These are phyloP conservation scores for Actinia tenebrosa DNA, from an alignment of 64 coral and sea anemone genomes.

Conservation along the genomic window DNA sequence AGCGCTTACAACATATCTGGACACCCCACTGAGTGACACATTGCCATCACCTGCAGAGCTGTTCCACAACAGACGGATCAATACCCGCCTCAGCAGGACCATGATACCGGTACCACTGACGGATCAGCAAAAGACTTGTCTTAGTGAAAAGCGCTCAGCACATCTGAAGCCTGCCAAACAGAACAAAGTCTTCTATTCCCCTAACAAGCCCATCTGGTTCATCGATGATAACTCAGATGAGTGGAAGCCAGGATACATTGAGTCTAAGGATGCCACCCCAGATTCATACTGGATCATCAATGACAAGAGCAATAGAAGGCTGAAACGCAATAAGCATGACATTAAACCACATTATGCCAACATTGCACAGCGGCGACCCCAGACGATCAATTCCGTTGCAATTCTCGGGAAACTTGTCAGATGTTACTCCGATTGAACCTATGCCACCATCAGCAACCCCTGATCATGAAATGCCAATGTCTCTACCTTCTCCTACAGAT, in stretches of 20 bases:
- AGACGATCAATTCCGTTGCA: neutral
- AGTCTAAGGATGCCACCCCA: constrained; percentile 5
- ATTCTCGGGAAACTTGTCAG: neutral
- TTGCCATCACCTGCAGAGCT: constrained; percentile 23
- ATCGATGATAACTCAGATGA: constrained; percentile 43
- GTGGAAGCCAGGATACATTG: constrained; percentile 23
- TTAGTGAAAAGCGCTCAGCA: constrained; percentile 5
- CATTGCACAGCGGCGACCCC: neutral
- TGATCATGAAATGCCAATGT: neutral
- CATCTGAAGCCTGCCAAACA: constrained; percentile 31
- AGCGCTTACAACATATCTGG: constrained; percentile 31
- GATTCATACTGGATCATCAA: constrained; percentile 53
- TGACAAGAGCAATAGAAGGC: constrained; percentile 31
- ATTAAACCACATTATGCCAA: neutral
- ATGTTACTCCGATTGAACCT: neutral
- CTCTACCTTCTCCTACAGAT: neutral
- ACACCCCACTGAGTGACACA: constrained; percentile 48
- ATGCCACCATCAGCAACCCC: neutral
- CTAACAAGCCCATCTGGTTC: constrained; percentile 38
- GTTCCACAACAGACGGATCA: neutral
- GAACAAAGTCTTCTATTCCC: neutral
- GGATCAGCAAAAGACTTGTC: constrained; percentile 20
- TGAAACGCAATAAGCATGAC: constrained; percentile 30
- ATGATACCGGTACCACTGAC: neutral
- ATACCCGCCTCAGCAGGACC: neutral